Percentiles rank a stretch among this genome's conserved stretches.
Evolutionary conservation across 2,888 invertebrate species (phyloP).

Genomic region (Vanessa cardui): DNA sequence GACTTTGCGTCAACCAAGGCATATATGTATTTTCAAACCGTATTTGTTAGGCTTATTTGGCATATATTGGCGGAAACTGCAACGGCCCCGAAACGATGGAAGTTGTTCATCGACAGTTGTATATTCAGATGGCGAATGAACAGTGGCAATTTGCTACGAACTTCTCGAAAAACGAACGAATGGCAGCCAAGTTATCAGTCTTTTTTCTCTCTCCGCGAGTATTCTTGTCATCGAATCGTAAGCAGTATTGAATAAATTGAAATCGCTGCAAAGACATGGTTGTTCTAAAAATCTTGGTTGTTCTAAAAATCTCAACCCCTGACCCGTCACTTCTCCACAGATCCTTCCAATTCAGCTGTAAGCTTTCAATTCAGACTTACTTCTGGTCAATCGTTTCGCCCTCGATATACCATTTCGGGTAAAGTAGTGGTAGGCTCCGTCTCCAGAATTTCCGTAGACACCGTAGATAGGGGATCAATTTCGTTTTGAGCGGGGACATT

Average conservation of each 20-base stretch:
- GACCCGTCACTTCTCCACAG: not conserved
- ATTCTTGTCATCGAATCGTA: constrained; percentile 17
- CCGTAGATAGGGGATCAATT: too few species aligned
- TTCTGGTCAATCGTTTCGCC: too few species aligned
- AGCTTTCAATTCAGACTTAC: too few species aligned
- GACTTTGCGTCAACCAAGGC: constrained; percentile 20
- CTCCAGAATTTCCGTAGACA: too few species aligned
- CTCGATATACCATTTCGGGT: too few species aligned
- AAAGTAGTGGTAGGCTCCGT: too few species aligned
- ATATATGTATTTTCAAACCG: constrained; percentile 27
- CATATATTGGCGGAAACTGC: constrained; percentile 29
- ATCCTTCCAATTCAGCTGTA: not conserved
- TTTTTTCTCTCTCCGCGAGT: constrained; percentile 2
- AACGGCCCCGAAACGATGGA: constrained; percentile 28
- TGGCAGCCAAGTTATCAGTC: constrained; percentile 8
- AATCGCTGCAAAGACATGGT: constrained; percentile 17
- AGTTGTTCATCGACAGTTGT: constrained; percentile 33
- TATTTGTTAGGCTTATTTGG: constrained; percentile 32
- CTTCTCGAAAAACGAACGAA: constrained; percentile 5
- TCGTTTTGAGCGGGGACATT: too few species aligned
- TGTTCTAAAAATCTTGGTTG: not conserved
- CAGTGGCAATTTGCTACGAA: constrained; percentile 1
- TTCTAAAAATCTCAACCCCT: too few species aligned
- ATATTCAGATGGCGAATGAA: constrained; percentile 7
- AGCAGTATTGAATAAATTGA: constrained; percentile 8